Conservation (phyloP, 2,797 vertebrate genomes). For the Tolypeutes matacus region DNA sequence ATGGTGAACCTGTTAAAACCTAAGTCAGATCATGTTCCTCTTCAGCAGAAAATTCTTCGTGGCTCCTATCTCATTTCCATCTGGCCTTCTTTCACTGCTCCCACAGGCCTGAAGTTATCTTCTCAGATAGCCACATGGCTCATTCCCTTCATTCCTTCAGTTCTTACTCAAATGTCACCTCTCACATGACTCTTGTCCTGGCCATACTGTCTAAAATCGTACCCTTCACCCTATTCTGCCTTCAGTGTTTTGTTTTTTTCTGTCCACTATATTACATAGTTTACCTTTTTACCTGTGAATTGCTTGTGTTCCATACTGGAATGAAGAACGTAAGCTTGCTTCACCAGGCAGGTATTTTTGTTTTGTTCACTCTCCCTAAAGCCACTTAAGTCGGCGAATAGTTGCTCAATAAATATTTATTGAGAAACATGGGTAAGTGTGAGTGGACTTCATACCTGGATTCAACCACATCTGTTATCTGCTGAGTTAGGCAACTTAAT, state of each 20-base stretch:
- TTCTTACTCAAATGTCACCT: neutral
- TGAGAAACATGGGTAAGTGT: neutral
- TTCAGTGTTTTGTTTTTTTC: neutral
- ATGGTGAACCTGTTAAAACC: neutral
- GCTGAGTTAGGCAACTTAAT: neutral
- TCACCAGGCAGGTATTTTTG: neutral
- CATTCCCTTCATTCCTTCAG: neutral
- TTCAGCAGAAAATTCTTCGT: neutral
- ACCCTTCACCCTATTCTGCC: neutral
- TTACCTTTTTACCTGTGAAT: neutral
- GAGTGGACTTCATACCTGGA: neutral
- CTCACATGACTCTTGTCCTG: neutral
- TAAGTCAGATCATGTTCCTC: neutral
- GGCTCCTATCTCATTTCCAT: neutral
- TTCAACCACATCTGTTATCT: neutral
- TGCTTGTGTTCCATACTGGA: neutral
- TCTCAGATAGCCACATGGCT: neutral
- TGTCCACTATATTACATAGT: neutral
- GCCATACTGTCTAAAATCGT: neutral
- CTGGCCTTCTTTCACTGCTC: neutral
- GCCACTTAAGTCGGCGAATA: neutral
- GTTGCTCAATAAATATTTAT: neutral
- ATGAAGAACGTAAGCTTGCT: neutral
- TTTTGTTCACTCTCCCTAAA: constrained; percentile 35
- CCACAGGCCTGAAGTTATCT: neutral